A percentile compares a stretch with the other conserved stretches of the same genome.
These are phyloP conservation scores for Hermodice carunculata DNA, from an alignment of 2,888 invertebrate species.

Conservation along the genomic window DNA sequence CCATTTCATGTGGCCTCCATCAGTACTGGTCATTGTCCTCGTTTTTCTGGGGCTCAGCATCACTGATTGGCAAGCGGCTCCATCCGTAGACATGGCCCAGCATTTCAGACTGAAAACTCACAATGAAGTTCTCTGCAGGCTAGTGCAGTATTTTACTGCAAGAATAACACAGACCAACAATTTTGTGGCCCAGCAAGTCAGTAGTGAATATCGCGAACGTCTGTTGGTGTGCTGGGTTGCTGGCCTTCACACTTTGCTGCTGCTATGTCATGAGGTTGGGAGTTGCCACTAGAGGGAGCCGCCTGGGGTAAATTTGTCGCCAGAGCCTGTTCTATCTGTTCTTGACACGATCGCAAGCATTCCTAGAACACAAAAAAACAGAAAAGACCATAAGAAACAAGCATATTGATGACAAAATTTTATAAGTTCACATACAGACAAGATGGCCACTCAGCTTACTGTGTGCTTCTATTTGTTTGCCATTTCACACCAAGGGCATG, in stretches of 20 bases:
- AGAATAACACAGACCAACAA: not conserved
- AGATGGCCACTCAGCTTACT: too few species aligned
- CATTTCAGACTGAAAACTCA: too few species aligned
- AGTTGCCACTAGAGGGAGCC: not conserved
- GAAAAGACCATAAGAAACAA: too few species aligned
- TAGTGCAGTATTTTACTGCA: not conserved
- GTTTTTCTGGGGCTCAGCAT: too few species aligned
- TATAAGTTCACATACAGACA: too few species aligned
- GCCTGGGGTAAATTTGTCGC: constrained; percentile 54
- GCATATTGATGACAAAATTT: too few species aligned
- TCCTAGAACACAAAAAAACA: constrained; percentile 51
- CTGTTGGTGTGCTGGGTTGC: constrained; percentile 83
- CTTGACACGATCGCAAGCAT: constrained; percentile 64
- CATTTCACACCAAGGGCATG: too few species aligned
- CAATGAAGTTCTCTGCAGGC: too few species aligned
- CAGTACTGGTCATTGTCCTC: too few species aligned
- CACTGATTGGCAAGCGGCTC: not conserved
- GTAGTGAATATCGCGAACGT: constrained; percentile 87
- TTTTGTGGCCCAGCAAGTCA: constrained; percentile 62
- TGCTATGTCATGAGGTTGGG: constrained; percentile 12
- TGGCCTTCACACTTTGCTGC: constrained; percentile 32
- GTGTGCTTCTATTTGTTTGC: too few species aligned
- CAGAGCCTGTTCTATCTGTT: constrained; percentile 65
- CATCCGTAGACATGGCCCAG: not conserved
- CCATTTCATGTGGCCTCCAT: too few species aligned